Base-by-base conservation (phyloP, 1,140 invertebrate genomes). In the Zophobas atratus region DNA sequence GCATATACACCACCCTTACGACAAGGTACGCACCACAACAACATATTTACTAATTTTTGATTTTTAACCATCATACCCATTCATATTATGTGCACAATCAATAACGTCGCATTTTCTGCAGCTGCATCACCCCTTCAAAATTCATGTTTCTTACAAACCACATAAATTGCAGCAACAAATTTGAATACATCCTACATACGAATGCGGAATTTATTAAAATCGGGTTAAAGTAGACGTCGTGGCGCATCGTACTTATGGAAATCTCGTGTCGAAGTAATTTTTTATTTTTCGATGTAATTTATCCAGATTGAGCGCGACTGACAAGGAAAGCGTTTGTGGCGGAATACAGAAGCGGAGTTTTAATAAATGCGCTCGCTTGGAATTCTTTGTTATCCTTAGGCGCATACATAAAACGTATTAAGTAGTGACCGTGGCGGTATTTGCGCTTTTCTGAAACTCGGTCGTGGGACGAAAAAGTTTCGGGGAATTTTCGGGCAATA, bases 1-100 rank as follows among this genome's bases (percentile, higher is more conserved):
- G 39, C 90, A 92, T 80, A 90, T 92, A 79, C 90, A 92, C 78
- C 89, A 91, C 82, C 91, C 91, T 0, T 91, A 86, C 77, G 87
- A 89, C 3, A 89, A 90, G 85, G 86, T 88, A 48, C 80, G 78
- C 6, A 46, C 8, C 2, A 1, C 34, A 55, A 4, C 34, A 32
- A 34, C 6, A 32, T 72, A 34, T 6, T 55, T 46, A 34, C 41
- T 8, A 55, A 53, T 57, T 8, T 1, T 49, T 34, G 34, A 32
- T 63, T 20, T 20, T 20, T 63, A 55, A 34, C 3, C 2, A 55
- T 55, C 6, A 4, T 6, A 55, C 1, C 20, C 20, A 20, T 20
- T 20, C 20, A 20, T 20, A 20, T 20, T 20, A 20, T 20, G 20
- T 20, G 20, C 20, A 20, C 20, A 20, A 20, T 20, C 20, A 20